These are phyloP conservation scores for Pocillopora grandis DNA, from an alignment of 92 coral and sea anemone species.

Conservation along the genomic window DNA sequence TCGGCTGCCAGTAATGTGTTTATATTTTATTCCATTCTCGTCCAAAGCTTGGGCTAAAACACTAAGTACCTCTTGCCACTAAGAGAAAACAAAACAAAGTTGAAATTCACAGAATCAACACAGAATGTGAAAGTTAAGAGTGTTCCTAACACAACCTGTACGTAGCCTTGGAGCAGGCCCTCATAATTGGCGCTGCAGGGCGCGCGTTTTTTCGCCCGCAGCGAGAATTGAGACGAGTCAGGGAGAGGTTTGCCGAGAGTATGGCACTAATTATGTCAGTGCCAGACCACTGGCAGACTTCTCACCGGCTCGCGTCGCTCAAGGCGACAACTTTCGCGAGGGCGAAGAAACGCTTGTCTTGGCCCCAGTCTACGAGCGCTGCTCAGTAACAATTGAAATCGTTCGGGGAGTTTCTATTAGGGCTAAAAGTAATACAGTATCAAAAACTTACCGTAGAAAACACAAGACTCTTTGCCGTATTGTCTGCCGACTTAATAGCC, in stretches of 20 bases:
- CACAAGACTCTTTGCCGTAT: constrained; percentile 83
- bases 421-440: background rate
- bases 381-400: background rate
- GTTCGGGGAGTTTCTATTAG: background rate
- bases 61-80: constrained; percentile 99
- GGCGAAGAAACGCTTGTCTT: too few species aligned
- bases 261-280: too few species aligned
- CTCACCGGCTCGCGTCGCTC: too few species aligned
- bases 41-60: constrained; percentile 78
- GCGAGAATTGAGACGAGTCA: too few species aligned
- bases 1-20: constrained; percentile 72
- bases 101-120: background rate
- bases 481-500: constrained; percentile 61
- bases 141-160: too few species aligned
- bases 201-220: too few species aligned
- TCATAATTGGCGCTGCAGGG: too few species aligned
- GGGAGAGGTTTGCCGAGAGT: too few species aligned
- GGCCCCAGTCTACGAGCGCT: too few species aligned
- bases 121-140: too few species aligned
- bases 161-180: background rate
- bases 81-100: background rate
- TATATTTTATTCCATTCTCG: constrained; percentile 71
- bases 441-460: constrained; percentile 82
- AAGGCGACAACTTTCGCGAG: too few species aligned
- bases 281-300: too few species aligned